phyloP scores from a whole-genome alignment of 2,888 invertebrate species.

The Ophion ellenae region DNA sequence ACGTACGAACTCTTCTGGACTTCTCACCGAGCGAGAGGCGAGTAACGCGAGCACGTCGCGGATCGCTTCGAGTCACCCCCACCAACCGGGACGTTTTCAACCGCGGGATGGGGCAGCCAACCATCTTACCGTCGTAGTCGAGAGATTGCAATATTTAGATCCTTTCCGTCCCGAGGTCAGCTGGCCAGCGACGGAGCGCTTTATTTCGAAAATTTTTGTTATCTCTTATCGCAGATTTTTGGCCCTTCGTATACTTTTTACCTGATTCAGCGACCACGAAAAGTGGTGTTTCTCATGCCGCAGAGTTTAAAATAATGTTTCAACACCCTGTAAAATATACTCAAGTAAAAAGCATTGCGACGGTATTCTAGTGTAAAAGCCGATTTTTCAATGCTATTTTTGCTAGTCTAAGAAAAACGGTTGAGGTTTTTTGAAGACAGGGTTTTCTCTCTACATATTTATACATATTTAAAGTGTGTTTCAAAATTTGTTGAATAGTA shows the following conservation, averaged over 20 bases:
- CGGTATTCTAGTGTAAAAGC: too few species aligned
- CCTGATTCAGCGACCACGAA: too few species aligned
- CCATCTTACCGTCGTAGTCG: slow-evolving; percentile 22
- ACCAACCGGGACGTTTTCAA: neutral
- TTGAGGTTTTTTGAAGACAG: too few species aligned
- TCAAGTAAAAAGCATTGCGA: too few species aligned
- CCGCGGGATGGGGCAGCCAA: slow-evolving; percentile 25
- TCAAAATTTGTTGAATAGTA: too few species aligned
- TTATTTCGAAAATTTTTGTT: slow-evolving; percentile 4
- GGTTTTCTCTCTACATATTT: too few species aligned
- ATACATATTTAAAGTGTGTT: too few species aligned
- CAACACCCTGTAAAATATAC: too few species aligned
- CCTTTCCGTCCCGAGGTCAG: slow-evolving; percentile 44
- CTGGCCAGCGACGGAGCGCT: slow-evolving; percentile 26
- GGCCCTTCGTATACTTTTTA: too few species aligned
- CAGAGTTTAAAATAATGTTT: neutral
- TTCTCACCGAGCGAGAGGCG: slow-evolving; percentile 51
- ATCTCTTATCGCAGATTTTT: neutral
- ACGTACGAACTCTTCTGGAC: slow-evolving; percentile 54
- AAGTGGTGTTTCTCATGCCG: neutral
- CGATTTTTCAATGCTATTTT: too few species aligned
- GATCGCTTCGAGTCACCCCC: slow-evolving; percentile 23
- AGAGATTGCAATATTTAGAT: slow-evolving; percentile 31
- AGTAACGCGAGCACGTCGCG: slow-evolving; percentile 44
- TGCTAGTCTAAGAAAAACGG: too few species aligned